A percentile compares a stretch with the other conserved stretches of the same genome.
Evolutionary conservation across 2,888 invertebrate genomes (phyloP).

Genomic region (Ptilodon capucinus): DNA sequence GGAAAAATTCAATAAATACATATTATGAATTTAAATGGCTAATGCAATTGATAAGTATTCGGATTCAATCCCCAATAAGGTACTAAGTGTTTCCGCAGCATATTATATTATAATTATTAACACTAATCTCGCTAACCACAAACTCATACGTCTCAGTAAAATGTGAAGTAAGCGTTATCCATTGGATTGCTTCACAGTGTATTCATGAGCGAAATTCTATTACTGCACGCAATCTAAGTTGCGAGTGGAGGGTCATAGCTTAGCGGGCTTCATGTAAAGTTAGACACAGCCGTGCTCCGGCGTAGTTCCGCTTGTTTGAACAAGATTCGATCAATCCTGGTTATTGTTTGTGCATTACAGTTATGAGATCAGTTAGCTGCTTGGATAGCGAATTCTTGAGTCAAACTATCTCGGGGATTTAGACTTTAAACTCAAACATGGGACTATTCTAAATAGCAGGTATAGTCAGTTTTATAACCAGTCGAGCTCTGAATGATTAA

Average conservation of each 20-base stretch:
- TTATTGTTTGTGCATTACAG: constrained; percentile 1
- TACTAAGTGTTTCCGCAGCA: too few species aligned
- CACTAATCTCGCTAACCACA: neutral
- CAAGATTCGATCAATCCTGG: neutral
- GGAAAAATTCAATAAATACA: too few species aligned
- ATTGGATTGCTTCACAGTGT: neutral
- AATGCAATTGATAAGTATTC: too few species aligned
- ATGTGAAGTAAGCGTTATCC: neutral
- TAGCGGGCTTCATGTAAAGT: constrained; percentile 6
- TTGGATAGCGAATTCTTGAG: neutral
- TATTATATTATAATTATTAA: too few species aligned
- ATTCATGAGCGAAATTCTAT: constrained; percentile 24
- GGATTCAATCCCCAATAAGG: too few species aligned
- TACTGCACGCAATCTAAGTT: constrained; percentile 34
- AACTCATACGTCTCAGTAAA: neutral
- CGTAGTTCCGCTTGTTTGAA: neutral
- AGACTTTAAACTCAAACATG: neutral
- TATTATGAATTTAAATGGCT: too few species aligned
- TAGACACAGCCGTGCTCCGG: neutral
- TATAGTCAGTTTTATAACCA: too few species aligned
- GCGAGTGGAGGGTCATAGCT: constrained; percentile 26
- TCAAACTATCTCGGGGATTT: neutral
- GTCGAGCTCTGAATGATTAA: too few species aligned
- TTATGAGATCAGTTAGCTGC: neutral
- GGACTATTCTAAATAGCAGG: too few species aligned